Evolutionary conservation across 2,797 vertebrate genomes (phyloP), one percentile per base, ranked within the genome.

Genomic region (Remorina albescens): DNA sequence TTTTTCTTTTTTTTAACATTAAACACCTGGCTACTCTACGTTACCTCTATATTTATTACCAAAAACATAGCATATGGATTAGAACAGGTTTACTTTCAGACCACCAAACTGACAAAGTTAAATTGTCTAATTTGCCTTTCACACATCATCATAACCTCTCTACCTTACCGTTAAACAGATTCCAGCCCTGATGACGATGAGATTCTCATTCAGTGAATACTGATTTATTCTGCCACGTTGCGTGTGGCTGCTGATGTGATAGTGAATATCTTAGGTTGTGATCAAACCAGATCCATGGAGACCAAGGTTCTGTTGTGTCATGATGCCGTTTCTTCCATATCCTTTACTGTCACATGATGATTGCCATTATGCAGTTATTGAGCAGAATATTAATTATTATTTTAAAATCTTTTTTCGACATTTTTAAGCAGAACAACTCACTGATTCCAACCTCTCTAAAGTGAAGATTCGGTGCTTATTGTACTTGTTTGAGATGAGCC

Each of bases 231-330:
- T 80, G 60, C 46, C 41, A 42, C 60, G 65, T 55, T 70, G 50
- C 67, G 74, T 58, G 77, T 50, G 46, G 63, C 74, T 82, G 69
- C 28, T 77, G 82, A 83, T 85, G 87, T 72, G 79, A 82, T 89
- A 85, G 85, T 85, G 83, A 89, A 74, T 72, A 74, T 68, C 61
- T n/a, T n/a, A n/a, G n/a, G n/a, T n/a, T n/a, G n/a, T n/a, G n/a
- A n/a, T n/a, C n/a, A n/a, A n/a, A n/a, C 34, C 41, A 59, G 56
- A 64, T 81, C 80, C 68, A 44, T 67, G 67, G 77, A 67, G 76
- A 82, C 69, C 34, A 74, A 61, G 60, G 42, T 51, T 82, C 61
- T 42, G 59, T 59, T 23, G 9, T 18, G 74, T 41, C 32, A 12
- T 62, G 42, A 80, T 67, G 46, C 47, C 50, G 36, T 57, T 23